These are phyloP conservation scores for Drosophila nannoptera DNA, from an alignment of 1,140 invertebrate species.

Conservation along the genomic window DNA sequence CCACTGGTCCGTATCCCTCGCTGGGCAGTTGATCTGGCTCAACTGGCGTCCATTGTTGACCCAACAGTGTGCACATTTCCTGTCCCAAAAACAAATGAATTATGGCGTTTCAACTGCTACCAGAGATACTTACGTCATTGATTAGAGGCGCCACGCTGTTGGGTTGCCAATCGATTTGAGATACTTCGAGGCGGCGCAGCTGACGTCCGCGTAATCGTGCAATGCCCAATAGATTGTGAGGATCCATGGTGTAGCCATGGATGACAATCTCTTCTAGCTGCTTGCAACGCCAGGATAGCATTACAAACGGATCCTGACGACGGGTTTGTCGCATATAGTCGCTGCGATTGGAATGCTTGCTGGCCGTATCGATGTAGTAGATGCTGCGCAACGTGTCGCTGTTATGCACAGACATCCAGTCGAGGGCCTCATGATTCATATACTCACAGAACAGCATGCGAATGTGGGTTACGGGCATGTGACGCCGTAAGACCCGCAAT, in stretches of 20 bases:
- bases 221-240: conserved; percentile 85
- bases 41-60: conserved; percentile 79
- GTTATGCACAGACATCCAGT: conserved; percentile 83
- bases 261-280: conserved; percentile 85
- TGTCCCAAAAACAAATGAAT: conserved; percentile 38
- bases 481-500: conserved; percentile 82
- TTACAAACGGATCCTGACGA: conserved; percentile 85
- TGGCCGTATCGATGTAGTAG: conserved; percentile 85
- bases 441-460: conserved; percentile 87
- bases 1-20: conserved; percentile 58
- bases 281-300: conserved; percentile 87
- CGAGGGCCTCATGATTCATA: conserved; percentile 81
- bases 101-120: not conserved
- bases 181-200: conserved; percentile 83
- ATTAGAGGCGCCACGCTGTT: conserved; percentile 46
- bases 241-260: conserved; percentile 79
- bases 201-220: conserved; percentile 83
- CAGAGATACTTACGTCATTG: conserved; percentile 63
- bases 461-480: conserved; percentile 87
- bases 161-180: conserved; percentile 80
- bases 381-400: conserved; percentile 83
- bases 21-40: conserved; percentile 78
- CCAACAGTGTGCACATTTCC: conserved; percentile 79
- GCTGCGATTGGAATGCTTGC: conserved; percentile 75
- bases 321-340: conserved; percentile 44